Conservation (phyloP, 1,140 invertebrate species). For the Artemia franciscana region DNA sequence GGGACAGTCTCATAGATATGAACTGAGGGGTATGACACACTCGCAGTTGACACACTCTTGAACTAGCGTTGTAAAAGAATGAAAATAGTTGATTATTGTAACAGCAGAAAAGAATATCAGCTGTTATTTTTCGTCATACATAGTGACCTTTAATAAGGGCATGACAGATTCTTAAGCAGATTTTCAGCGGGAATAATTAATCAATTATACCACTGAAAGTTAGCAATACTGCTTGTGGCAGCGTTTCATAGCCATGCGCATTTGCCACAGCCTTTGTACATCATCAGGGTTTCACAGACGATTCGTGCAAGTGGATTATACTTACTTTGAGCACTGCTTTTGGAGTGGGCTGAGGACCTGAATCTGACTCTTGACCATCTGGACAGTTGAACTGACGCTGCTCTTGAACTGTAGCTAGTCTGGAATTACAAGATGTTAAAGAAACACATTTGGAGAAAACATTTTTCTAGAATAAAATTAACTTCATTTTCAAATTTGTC, state of each 20-base stretch:
- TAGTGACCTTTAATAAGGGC: too few relatives aligned
- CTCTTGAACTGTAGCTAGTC: constrained; percentile 81
- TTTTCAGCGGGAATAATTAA: too few relatives aligned
- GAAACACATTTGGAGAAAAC: constrained; percentile 10
- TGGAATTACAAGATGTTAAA: constrained; percentile 21
- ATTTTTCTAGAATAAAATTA: not conserved
- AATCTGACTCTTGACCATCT: not conserved
- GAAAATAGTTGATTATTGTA: too few relatives aligned
- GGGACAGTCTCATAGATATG: too few relatives aligned
- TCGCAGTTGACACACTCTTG: too few relatives aligned
- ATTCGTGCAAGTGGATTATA: not conserved
- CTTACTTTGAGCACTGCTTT: not conserved
- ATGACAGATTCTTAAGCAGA: too few relatives aligned
- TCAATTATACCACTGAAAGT: too few relatives aligned
- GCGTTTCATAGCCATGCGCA: not conserved
- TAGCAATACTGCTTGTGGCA: too few relatives aligned
- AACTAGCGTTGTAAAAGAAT: too few relatives aligned
- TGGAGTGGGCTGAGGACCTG: not conserved
- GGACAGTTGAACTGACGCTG: constrained; percentile 28
- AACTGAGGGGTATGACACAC: too few relatives aligned
- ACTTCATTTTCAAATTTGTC: not conserved
- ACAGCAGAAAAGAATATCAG: too few relatives aligned
- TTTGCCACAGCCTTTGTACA: not conserved
- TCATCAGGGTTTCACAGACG: not conserved
- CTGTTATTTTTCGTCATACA: too few relatives aligned